phyloP scores from a whole-genome alignment of 2,113 vertebrate genomes.

The Illadopsis cleaveri region DNA sequence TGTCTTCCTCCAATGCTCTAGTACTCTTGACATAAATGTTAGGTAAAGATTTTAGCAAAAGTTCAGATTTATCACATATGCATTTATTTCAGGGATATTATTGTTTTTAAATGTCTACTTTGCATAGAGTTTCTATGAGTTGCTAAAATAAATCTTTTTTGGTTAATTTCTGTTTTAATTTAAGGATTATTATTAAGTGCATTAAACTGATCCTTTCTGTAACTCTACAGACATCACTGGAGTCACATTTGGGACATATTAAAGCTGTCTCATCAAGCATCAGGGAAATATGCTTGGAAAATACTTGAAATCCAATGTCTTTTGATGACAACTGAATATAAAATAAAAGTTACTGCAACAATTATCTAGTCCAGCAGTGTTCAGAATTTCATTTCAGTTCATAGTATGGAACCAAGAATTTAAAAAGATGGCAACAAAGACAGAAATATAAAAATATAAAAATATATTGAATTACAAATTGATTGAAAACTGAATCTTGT shows the following conservation, averaged over 20 bases:
- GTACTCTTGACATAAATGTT: not conserved
- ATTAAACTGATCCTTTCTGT: not conserved
- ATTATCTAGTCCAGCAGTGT: not conserved
- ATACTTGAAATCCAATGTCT: not conserved
- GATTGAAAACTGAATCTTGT: not conserved
- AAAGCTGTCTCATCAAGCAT: not conserved
- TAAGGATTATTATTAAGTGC: not conserved
- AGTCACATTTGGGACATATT: not conserved
- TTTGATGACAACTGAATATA: not conserved
- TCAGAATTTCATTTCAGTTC: not conserved
- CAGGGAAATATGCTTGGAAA: not conserved
- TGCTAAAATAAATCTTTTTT: not conserved
- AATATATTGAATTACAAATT: not conserved
- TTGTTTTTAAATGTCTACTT: not conserved
- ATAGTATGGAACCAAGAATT: not conserved
- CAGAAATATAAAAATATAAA: not conserved
- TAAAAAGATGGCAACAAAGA: not conserved
- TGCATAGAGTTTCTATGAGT: not conserved
- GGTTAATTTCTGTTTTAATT: not conserved
- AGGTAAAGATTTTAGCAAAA: not conserved
- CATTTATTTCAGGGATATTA: not conserved
- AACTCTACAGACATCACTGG: fast-evolving
- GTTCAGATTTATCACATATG: not conserved
- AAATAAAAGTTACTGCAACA: not conserved
- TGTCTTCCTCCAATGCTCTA: not conserved